Base-by-base conservation (phyloP, 2,797 vertebrate genomes). In the Serranus cabrilla region DNA sequence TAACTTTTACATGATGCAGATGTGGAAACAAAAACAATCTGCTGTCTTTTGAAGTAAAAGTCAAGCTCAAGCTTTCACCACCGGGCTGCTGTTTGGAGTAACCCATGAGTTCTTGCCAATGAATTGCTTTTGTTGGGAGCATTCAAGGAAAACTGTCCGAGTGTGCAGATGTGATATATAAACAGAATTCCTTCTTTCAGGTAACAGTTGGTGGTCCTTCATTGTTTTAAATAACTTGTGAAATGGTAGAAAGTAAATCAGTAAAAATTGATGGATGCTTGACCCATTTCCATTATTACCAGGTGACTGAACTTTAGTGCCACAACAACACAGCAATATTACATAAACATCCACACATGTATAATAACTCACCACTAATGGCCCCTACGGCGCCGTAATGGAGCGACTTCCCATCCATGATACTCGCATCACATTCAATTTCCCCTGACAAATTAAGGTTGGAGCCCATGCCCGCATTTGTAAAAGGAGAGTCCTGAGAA, bases 341-440 rank as follows among this genome's bases (percentile, higher is more conserved):
- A 27, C 7, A 77, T 37, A 14, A 54, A 68, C 16, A 60, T 54
- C 8, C 76, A 34, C 20, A 71, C 31, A 46, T 27, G 13, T 57
- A 40, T 40, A 40, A 63, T 52, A 77, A 96, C 97, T 87, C 96
- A 99, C 98, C 97, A 90, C 97, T 97, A 78, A 99, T 92, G 42
- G 98, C 96, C 74, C 98, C 98, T 50, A 99, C 98, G 43, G 98
- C 97, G 89, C 98, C 98, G 84, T 97, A 99, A 91, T 98, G 97
- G 84, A 99, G 89, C 4, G 98, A 97, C 85, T 98, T 99, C 72
- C 98, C 98, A 90, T 99, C 98, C 98, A 99, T 99, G 91, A 99
- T 98, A 88, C 98, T 99, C 71, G 98, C 98, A 86, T 99, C 98
- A 89, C 98, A 99, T 90, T 99, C 98, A 80, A 99, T 98, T 92